Conservation (phyloP, 1,140 invertebrate species). For the Drosophila lini region DNA sequence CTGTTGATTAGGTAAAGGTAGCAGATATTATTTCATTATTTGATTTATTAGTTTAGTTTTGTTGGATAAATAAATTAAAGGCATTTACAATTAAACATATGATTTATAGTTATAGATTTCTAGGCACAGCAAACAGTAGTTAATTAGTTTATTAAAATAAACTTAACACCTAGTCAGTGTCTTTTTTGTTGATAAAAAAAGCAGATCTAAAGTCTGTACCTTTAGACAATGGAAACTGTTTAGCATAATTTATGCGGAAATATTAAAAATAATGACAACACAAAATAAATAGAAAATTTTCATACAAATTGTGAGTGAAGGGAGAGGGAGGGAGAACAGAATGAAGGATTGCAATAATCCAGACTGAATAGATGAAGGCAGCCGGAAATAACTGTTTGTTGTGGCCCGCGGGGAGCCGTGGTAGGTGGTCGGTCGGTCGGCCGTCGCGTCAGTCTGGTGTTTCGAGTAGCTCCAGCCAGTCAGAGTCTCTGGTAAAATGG, state of each 20-base stretch:
- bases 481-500: constrained; percentile 1
- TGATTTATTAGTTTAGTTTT: not conserved
- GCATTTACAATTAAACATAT: not conserved
- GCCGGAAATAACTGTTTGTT: constrained; percentile 37
- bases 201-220: not conserved
- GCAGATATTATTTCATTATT: constrained; percentile 4
- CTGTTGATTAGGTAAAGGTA: too few species aligned
- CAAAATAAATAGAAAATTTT: constrained; percentile 33
- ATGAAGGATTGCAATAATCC: constrained; percentile 29
- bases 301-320: constrained; percentile 29
- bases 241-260: constrained; percentile 60
- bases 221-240: constrained; percentile 40
- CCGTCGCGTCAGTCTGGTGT: not conserved
- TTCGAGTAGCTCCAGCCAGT: constrained; percentile 6
- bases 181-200: too few species aligned
- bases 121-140: not conserved
- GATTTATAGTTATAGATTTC: not conserved
- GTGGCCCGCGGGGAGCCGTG: not conserved
- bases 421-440: constrained; percentile 7
- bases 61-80: too few species aligned
- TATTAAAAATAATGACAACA: constrained; percentile 40
- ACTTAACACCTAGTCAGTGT: not conserved
- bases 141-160: not conserved
- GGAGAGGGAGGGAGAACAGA: not conserved
- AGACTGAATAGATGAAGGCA: constrained; percentile 29